phyloP scores from a whole-genome alignment of 2,113 vertebrate genomes.

The Aythya baeri region DNA sequence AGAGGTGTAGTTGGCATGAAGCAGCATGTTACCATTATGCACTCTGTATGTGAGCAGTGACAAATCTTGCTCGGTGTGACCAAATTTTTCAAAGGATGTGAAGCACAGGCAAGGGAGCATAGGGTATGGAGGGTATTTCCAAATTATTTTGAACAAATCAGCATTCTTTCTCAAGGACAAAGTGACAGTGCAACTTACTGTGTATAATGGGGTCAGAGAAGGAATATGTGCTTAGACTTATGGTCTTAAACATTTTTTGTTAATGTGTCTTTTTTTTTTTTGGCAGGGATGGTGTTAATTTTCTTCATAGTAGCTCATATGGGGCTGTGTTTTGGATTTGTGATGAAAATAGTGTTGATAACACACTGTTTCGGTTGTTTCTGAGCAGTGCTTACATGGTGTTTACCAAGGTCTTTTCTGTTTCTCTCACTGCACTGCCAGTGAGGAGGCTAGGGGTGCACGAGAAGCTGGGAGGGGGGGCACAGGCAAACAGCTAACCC shows the following conservation, averaged over 20 bases:
- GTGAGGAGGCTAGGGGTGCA: not conserved
- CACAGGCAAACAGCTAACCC: not conserved
- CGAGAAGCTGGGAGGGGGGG: not conserved
- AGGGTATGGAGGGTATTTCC: not conserved
- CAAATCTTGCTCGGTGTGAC: not conserved
- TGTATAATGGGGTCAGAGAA: not conserved
- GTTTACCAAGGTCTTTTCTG: not conserved
- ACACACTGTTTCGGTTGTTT: not conserved
- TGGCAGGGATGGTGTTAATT: not conserved
- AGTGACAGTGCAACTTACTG: not conserved
- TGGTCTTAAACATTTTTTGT: not conserved
- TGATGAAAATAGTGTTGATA: not conserved
- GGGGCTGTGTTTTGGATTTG: not conserved
- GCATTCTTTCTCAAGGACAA: not conserved
- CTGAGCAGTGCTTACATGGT: not conserved
- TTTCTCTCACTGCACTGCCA: not conserved
- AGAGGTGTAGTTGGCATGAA: not conserved
- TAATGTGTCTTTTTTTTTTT: not conserved
- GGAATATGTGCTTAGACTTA: not conserved
- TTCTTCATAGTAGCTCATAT: not conserved
- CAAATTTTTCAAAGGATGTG: not conserved
- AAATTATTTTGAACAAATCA: not conserved
- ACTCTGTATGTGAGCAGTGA: not conserved
- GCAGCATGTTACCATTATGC: not conserved
- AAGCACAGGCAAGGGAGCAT: not conserved